Percentiles rank a stretch among this genome's conserved stretches.
These are phyloP conservation scores for Drosophila nikananu DNA, from an alignment of 1,140 invertebrate genomes.

Conservation along the genomic window DNA sequence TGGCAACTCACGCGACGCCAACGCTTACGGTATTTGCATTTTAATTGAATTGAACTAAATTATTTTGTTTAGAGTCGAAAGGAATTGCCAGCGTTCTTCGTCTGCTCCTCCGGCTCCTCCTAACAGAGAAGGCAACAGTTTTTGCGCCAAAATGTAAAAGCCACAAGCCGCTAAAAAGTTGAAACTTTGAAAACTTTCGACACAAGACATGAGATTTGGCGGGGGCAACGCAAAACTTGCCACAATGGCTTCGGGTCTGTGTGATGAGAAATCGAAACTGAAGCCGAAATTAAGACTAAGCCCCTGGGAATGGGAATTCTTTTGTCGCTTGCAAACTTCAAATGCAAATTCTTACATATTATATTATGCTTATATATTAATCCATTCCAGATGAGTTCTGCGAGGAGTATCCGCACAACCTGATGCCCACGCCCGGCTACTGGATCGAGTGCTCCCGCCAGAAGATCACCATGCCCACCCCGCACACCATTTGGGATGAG, in stretches of 20 bases:
- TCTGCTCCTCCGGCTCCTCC: not conserved
- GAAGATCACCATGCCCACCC: conserved; percentile 91
- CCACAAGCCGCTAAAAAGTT: conserved; percentile 51
- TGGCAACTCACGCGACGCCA: conserved; percentile 38
- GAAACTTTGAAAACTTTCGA: conserved; percentile 30
- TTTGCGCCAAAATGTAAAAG: conserved; percentile 32
- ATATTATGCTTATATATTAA: no score
- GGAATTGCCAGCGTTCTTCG: conserved; percentile 12
- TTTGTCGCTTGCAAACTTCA: no score
- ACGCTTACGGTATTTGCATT: conserved; percentile 73
- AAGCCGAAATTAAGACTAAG: conserved; percentile 2
- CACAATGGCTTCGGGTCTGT: not conserved
- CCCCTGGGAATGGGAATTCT: not conserved
- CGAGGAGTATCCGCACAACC: conserved; percentile 95
- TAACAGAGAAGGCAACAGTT: conserved; percentile 22
- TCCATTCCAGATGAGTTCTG: conserved; percentile 93
- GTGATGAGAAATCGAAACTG: conserved; percentile 17
- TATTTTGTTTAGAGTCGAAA: conserved; percentile 65
- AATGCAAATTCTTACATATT: no score
- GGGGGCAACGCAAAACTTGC: conserved; percentile 15
- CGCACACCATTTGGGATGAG: conserved; percentile 93
- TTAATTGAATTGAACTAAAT: conserved; percentile 80
- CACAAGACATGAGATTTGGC: conserved; percentile 15
- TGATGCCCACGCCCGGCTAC: conserved; percentile 95
- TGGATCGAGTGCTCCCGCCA: conserved; percentile 97